These are phyloP conservation scores for Ploceus nigricollis DNA, from an alignment of 2,113 vertebrate genomes.

Conservation along the genomic window DNA sequence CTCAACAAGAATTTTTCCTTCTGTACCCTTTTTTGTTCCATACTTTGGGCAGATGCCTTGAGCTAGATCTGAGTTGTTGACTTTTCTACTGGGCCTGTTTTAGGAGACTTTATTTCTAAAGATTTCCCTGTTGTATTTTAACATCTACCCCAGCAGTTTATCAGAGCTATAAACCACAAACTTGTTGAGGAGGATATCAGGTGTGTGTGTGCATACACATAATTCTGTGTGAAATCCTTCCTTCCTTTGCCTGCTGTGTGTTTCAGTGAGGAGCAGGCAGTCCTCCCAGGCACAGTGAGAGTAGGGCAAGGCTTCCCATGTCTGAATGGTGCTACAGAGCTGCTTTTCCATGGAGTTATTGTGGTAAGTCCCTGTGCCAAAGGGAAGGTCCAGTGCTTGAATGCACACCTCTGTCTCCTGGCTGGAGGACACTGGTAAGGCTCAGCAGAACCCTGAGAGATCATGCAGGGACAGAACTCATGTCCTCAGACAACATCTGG, in stretches of 20 bases:
- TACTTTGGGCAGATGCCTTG: background rate
- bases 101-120: background rate
- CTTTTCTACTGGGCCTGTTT: background rate
- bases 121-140: background rate
- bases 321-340: background rate
- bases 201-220: background rate
- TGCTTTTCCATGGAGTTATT: background rate
- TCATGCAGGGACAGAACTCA: background rate
- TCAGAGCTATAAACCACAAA: background rate
- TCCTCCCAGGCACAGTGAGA: background rate
- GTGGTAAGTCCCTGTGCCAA: background rate
- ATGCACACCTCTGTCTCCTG: background rate
- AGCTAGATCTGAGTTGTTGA: background rate
- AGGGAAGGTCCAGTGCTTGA: background rate
- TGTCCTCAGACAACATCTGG: background rate
- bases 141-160: background rate
- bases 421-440: background rate
- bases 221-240: background rate
- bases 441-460: background rate
- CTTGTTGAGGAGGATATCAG: background rate
- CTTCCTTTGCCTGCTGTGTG: fast-evolving
- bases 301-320: background rate
- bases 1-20: background rate
- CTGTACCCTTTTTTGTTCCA: background rate
- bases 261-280: background rate